Evolutionary conservation across 2,888 invertebrate genomes (phyloP).

Genomic region (Bugulina stolonifera): DNA sequence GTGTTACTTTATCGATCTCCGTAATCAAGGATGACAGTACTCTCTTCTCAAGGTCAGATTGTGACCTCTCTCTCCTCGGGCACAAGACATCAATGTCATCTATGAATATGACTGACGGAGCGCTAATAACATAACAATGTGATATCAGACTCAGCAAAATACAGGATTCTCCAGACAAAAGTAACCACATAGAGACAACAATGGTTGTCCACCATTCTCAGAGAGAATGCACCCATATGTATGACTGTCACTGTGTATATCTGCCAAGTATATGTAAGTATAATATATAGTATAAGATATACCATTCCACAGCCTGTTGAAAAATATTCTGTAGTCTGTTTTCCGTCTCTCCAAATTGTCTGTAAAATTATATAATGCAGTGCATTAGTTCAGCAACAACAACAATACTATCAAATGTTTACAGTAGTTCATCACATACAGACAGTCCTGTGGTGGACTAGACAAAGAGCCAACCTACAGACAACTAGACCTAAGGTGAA

Average conservation of each 20-base stretch:
- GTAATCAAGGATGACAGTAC: constrained; percentile 64
- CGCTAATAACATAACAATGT: constrained; percentile 52
- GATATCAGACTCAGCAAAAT: background rate
- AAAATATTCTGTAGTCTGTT: constrained; percentile 65
- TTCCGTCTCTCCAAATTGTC: constrained; percentile 66
- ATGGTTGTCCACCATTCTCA: too few relatives aligned
- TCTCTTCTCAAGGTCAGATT: constrained; percentile 65
- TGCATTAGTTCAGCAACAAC: too few relatives aligned
- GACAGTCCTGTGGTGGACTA: too few relatives aligned
- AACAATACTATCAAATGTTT: too few relatives aligned
- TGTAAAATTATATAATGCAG: too few relatives aligned
- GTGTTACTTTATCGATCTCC: constrained; percentile 61
- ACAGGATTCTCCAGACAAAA: too few relatives aligned
- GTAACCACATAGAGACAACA: too few relatives aligned
- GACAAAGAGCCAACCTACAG: too few relatives aligned
- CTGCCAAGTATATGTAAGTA: background rate
- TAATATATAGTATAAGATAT: constrained; percentile 9
- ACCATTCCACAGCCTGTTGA: constrained; percentile 61
- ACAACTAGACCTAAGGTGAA: too few relatives aligned
- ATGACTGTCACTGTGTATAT: background rate
- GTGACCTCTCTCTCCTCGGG: constrained; percentile 58
- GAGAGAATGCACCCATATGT: background rate
- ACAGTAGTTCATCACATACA: too few relatives aligned
- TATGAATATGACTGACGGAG: constrained; percentile 72
- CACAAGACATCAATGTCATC: constrained; percentile 81